Evolutionary conservation across 2,888 invertebrate genomes (phyloP), one percentile per base, ranked within the genome.

Genomic region (Drosophila mimica): DNA sequence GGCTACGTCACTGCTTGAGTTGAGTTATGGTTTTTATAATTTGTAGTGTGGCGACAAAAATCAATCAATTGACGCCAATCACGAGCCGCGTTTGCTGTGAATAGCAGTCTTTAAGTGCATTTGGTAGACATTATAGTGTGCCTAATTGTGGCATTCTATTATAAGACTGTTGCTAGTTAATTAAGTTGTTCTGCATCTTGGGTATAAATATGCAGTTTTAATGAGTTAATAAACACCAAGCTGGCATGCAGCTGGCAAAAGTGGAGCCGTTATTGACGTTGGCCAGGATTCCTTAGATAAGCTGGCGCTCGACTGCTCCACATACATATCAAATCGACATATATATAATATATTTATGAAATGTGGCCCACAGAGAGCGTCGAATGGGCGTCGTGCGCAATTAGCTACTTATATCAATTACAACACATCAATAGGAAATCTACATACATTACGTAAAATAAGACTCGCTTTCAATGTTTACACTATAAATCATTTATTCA

Each of bases 401-500:
- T 90, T 87, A 87, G 86, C 89, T 86, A 83, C 83, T 85, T 89
- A 90, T 88, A 88, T 89, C 88, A 89, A 86, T 89, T 90, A 88
- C 88, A 79, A 38, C 68, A 70, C 75, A 74, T 71, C 64, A 63
- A 70, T 66, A 66, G 58, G 56, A 74, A 59, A 69, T 81, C 66
- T 61, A 62, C 43, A 69, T 62, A 28, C 46, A 58, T 60, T 62
- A 62, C 51, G 58, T 58, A 59, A 75, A 6, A 40, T 30, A 30
- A 57, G 57, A 70, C 80, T 71, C 70, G 76, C 60, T 53, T 58
- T 36, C 76, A 79, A 78, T 91, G 82, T 83, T 86, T 91, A 86
- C 81, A 91, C 83, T 89, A 90, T 89, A 88, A 90, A 90, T 91
- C 88, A 91, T 90, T 86, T 88, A 90, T 89, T 88, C 79, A 91